A percentile compares a stretch with the other conserved stretches of the same genome.
Conservation (phyloP, 2,888 invertebrate genomes). For the Eristalinus aeneus region DNA sequence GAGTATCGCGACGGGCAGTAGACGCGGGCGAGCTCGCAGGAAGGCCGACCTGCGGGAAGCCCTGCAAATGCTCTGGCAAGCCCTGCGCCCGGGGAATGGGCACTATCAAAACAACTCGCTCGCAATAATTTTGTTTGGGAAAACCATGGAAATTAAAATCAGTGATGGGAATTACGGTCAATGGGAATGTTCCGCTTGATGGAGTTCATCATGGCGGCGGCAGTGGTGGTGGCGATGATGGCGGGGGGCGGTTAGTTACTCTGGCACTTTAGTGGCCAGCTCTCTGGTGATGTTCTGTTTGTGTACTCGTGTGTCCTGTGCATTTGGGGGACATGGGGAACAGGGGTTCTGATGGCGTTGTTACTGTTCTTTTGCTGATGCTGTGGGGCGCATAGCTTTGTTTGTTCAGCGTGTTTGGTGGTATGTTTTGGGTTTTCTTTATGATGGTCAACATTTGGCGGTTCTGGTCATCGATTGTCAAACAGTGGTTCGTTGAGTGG, state of each 20-base stretch:
- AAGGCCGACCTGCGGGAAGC: slow-evolving; percentile 28
- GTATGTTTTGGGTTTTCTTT: neutral
- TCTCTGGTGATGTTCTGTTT: neutral
- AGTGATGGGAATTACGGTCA: slow-evolving; percentile 65
- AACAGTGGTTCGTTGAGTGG: neutral
- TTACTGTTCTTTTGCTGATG: neutral
- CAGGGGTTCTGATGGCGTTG: slow-evolving; percentile 18
- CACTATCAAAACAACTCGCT: slow-evolving; percentile 63
- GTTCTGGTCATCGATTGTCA: neutral
- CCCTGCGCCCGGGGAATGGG: slow-evolving; percentile 17
- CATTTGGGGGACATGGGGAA: slow-evolving; percentile 6
- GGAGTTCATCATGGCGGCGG: slow-evolving; percentile 38
- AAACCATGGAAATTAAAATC: slow-evolving; percentile 65
- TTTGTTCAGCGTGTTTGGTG: neutral
- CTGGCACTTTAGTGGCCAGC: neutral
- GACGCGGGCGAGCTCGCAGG: neutral
- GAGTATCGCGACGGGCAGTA: slow-evolving; percentile 5
- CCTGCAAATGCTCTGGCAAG: slow-evolving; percentile 39
- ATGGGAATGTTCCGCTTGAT: slow-evolving; percentile 49
- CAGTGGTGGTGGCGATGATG: neutral
- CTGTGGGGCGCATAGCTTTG: slow-evolving; percentile 2
- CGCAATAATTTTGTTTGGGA: slow-evolving; percentile 64
- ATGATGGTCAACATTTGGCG: neutral
- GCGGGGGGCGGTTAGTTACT: neutral
- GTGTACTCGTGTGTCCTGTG: neutral